These are phyloP conservation scores for Hylyphantes graminicola DNA, from an alignment of 1,140 invertebrate genomes.

Conservation along the genomic window DNA sequence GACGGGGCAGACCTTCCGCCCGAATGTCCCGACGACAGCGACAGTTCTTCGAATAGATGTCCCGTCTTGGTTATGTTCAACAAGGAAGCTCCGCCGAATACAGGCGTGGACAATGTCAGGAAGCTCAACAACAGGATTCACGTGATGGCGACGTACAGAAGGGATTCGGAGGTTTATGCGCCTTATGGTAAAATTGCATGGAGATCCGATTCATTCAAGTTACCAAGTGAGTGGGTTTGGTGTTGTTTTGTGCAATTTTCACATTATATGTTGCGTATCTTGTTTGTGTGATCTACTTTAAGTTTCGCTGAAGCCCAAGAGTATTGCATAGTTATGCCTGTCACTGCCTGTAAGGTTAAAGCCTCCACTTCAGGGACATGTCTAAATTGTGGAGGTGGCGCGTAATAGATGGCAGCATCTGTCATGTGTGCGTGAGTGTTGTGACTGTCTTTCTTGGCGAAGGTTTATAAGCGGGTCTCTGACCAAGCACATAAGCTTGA, in stretches of 20 bases:
- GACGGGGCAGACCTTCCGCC: slow-evolving; percentile 54
- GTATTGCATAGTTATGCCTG: no score
- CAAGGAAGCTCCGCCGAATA: slow-evolving; percentile 63
- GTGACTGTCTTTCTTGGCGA: no score
- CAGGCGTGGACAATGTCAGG: slow-evolving; percentile 25
- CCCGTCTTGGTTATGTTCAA: slow-evolving; percentile 64
- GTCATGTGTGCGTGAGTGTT: no score
- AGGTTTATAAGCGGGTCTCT: no score
- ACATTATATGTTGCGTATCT: background rate
- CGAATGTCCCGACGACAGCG: background rate
- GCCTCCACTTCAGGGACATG: no score
- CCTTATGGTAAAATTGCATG: slow-evolving; percentile 47
- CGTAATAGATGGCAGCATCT: no score
- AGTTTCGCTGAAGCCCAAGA: no score
- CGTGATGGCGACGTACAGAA: slow-evolving; percentile 62
- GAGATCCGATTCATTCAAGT: background rate
- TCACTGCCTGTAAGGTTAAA: no score
- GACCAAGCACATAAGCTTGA: no score
- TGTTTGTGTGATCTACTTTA: no score
- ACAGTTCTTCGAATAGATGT: background rate
- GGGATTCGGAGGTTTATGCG: slow-evolving; percentile 59
- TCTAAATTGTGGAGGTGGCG: no score
- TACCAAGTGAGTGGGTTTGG: background rate
- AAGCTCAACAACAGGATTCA: slow-evolving; percentile 59
- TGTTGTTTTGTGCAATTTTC: background rate